Base-by-base conservation (phyloP, 53 echinoderm and acorn worm genomes). In the Patiria pectinifera region DNA sequence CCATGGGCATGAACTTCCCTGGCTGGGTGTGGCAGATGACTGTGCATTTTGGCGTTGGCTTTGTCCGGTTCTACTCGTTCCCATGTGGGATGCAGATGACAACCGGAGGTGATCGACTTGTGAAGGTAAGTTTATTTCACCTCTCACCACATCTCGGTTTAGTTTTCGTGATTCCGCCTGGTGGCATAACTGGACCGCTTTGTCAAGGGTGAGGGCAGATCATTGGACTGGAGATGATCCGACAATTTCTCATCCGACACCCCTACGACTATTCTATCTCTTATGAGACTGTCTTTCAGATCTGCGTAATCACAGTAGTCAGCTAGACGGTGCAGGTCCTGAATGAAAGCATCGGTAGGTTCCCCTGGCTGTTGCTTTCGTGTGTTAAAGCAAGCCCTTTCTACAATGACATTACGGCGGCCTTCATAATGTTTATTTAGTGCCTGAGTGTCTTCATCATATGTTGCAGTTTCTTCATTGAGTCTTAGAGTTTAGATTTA, bases 381-480 rank as follows among this genome's bases (percentile, higher is more conserved):
- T 35, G 35, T 35, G 35, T 35, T 35, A 35, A 35, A 35, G 35
- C 35, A 35, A 35, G 35, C 35, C 35, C 35, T 35, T 35, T 35
- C 35, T 35, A 35, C 35, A 35, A 35, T 35, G 35, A 35, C 35
- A 35, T 35, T 35, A 35, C 35, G 35, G 35, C 35, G 35, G 35
- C 35, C 82, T 48, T 82, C 82, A 82, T 82, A 82, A 43, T 82
- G 53, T n/a, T 48, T 49, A 21, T 82, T 49, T 7, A 82, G 58
- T 16, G 87, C 75, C 24, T 86, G 21, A 4, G 16, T 69, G 13
- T 66, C 45, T 45, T 94, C 70, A 87, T 92, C 84, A 76, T 91
- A 86, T 35, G 78, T 66, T 78, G 59, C 59, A 12, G 61, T 69
- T 35, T 62, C 63, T 16, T 93, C 93, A 0, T 83, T 47, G 12